These are phyloP conservation scores for Platygyra sinensis DNA, from an alignment of 64 coral and sea anemone genomes.

Conservation along the genomic window DNA sequence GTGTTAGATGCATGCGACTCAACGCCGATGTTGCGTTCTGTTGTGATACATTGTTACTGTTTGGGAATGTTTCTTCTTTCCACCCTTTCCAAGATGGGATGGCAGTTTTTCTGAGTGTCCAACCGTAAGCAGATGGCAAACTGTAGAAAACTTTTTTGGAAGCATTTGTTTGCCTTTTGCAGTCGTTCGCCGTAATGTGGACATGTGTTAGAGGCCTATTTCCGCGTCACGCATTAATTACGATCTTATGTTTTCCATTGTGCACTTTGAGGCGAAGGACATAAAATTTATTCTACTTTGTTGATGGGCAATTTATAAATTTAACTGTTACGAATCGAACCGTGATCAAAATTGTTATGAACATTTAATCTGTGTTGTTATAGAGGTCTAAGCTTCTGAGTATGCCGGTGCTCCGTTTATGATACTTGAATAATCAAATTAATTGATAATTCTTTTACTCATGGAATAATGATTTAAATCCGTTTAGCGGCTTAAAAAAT, in stretches of 20 bases:
- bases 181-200: background rate
- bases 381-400: no score
- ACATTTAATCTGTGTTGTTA: no score
- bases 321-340: no score
- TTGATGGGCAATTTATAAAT: no score
- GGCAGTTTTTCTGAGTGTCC: background rate
- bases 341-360: no score
- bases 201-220: background rate
- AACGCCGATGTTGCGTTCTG: background rate
- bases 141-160: background rate
- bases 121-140: background rate
- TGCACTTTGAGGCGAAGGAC: background rate
- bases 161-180: constrained; percentile 27
- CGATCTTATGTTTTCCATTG: background rate
- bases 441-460: background rate
- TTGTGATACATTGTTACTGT: no score
- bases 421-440: background rate
- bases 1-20: background rate
- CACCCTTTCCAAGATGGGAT: no score
- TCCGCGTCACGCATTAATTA: constrained; percentile 5
- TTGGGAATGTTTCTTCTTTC: no score
- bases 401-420: no score
- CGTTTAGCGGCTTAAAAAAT: background rate
- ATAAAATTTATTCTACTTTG: background rate
- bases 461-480: background rate